Evolutionary conservation across 2,888 invertebrate genomes (phyloP).

Genomic region (Acleris holmiana): DNA sequence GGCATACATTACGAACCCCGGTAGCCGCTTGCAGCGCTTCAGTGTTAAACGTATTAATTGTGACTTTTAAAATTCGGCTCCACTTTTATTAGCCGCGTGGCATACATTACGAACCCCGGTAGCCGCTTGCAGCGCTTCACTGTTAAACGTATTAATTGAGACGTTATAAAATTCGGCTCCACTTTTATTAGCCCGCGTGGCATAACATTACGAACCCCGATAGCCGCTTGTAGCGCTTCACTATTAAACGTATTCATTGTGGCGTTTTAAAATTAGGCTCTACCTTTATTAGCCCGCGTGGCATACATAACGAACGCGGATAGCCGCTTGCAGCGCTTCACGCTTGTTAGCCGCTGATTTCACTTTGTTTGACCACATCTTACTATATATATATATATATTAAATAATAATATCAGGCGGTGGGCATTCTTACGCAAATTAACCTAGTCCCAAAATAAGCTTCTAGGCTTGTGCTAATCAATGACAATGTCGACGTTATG

Average conservation of each 20-base stretch:
- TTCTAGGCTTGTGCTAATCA: too few species aligned
- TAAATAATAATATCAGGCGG: too few species aligned
- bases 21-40: conserved; percentile 57
- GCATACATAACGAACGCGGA: too few species aligned
- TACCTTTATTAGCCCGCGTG: too few species aligned
- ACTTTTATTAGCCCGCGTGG: conserved; percentile 78
- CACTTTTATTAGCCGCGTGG: conserved; percentile 46
- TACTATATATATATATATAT: too few species aligned
- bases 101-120: conserved; percentile 71
- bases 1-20: conserved; percentile 72
- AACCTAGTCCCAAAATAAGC: too few species aligned
- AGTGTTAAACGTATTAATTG: conserved; percentile 42
- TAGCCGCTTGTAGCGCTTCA: conserved; percentile 56
- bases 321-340: too few species aligned
- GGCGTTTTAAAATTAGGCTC: neutral
- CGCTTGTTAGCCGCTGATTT: too few species aligned
- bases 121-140: conserved; percentile 54
- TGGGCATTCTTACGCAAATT: too few species aligned
- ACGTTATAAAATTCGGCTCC: conserved; percentile 46
- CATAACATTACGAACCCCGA: conserved; percentile 69
- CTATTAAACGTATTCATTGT: conserved; percentile 42
- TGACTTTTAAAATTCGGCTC: neutral
- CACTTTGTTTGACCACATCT: too few species aligned
- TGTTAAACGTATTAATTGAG: conserved; percentile 39
- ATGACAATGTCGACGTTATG: too few species aligned